These are phyloP conservation scores for Sitobion miscanthi DNA, from an alignment of 1,140 invertebrate genomes.

Conservation along the genomic window DNA sequence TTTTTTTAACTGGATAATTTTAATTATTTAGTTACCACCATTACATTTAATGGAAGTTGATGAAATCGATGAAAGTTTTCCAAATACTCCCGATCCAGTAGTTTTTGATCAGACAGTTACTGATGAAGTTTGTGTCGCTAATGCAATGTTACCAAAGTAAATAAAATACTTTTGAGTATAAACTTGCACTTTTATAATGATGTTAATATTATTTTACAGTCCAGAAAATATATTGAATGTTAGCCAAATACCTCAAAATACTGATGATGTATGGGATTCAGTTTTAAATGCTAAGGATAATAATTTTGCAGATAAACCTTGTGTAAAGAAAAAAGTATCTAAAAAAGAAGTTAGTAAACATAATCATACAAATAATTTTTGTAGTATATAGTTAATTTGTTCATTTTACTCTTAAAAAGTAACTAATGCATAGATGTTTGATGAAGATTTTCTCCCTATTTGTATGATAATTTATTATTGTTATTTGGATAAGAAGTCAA, in stretches of 20 bases:
- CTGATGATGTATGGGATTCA: background rate
- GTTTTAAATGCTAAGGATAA: background rate
- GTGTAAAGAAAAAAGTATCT: background rate
- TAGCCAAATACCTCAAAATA: constrained; percentile 34
- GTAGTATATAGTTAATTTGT: background rate
- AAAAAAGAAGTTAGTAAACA: constrained; percentile 11
- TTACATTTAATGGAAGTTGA: constrained; percentile 26
- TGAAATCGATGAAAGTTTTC: background rate
- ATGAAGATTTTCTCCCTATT: background rate
- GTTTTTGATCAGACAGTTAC: constrained; percentile 44
- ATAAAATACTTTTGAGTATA: background rate
- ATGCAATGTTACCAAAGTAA: constrained; percentile 14
- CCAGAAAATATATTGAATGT: constrained; percentile 29
- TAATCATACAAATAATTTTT: background rate
- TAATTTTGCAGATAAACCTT: background rate
- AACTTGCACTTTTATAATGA: background rate
- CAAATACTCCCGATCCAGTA: constrained; percentile 16
- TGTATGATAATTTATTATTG: no score
- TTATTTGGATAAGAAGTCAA: no score
- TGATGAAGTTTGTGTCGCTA: constrained; percentile 16
- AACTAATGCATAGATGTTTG: background rate
- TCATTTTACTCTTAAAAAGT: background rate
- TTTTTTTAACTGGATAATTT: background rate
- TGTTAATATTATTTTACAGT: constrained; percentile 22
- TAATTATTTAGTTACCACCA: constrained; percentile 6